phyloP scores from a whole-genome alignment of 1,140 invertebrate genomes.

The Diorhabda sublineata region DNA sequence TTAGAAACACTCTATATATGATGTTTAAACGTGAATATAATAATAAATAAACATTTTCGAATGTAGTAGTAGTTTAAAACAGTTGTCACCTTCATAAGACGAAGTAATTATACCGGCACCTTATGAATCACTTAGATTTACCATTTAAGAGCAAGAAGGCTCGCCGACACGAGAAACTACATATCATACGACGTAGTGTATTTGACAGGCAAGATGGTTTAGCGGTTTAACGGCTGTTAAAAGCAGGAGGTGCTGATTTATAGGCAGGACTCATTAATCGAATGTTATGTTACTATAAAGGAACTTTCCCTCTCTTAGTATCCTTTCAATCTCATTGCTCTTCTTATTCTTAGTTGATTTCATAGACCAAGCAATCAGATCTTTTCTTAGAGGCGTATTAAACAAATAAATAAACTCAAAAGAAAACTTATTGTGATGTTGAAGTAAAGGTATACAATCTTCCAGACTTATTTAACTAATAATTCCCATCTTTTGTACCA shows the following conservation, averaged over 20 bases:
- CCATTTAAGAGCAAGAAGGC: constrained; percentile 8
- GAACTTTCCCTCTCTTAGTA: constrained; percentile 1
- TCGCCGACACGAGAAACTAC: constrained; percentile 12
- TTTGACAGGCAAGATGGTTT: constrained; percentile 19
- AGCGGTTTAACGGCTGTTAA: constrained; percentile 13
- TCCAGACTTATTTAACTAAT: no score
- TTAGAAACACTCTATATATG: no score
- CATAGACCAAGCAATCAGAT: no score
- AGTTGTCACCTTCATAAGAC: constrained; percentile 1
- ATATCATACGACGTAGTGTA: constrained; percentile 15
- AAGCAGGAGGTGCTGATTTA: constrained; percentile 21
- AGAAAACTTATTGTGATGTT: no score
- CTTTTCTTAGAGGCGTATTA: no score
- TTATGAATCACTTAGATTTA: neutral
- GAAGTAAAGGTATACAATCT: no score
- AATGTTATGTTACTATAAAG: constrained; percentile 2
- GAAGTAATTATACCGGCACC: neutral
- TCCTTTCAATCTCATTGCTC: constrained; percentile 2
- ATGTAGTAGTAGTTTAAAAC: neutral
- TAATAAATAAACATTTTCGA: no score
- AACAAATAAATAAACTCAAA: no score
- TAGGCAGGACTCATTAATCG: constrained; percentile 18
- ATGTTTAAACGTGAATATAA: no score
- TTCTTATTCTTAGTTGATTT: constrained; percentile 13
- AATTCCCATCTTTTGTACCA: neutral